Evolutionary conservation across 2,888 invertebrate species (phyloP).

Genomic region (Spodoptera picta): DNA sequence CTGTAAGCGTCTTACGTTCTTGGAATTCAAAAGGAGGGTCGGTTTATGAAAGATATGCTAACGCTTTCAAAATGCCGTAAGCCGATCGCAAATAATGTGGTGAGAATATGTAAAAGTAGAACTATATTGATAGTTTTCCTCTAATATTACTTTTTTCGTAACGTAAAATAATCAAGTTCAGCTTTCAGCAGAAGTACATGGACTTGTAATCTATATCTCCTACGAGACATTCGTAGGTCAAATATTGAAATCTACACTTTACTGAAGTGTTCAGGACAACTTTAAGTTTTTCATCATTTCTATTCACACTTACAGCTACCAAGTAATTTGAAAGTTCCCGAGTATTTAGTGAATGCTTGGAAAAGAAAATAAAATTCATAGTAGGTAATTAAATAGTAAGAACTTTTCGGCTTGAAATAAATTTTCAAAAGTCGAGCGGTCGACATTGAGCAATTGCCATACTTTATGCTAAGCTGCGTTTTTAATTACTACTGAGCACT

Average conservation of each 20-base stretch:
- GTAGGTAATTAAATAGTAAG: constrained; percentile 60
- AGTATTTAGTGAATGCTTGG: constrained; percentile 39
- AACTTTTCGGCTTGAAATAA: constrained; percentile 62
- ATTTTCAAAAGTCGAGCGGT: constrained; percentile 70
- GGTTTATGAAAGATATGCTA: too few relatives aligned
- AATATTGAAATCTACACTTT: not conserved
- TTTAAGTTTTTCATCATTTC: constrained; percentile 26
- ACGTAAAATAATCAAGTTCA: too few relatives aligned
- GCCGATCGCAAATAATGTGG: too few relatives aligned
- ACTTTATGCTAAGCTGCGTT: constrained; percentile 80
- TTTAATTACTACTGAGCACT: constrained; percentile 83
- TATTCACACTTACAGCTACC: constrained; percentile 22
- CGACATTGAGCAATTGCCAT: constrained; percentile 82
- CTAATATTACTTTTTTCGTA: constrained; percentile 2
- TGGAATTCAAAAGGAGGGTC: too few relatives aligned
- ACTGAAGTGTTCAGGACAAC: constrained; percentile 23
- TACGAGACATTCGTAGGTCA: not conserved
- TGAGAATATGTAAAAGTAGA: not conserved
- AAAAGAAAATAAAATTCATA: constrained; percentile 47
- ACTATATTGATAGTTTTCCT: constrained; percentile 5
- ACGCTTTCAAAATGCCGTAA: too few relatives aligned
- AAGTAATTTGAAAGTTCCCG: constrained; percentile 27
- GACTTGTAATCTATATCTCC: too few relatives aligned
- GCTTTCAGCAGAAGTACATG: too few relatives aligned
- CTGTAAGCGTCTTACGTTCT: too few relatives aligned